These are phyloP conservation scores for Hemicentrotus pulcherrimus DNA, from an alignment of 35 echinoderm and acorn worm genomes.

Conservation along the genomic window DNA sequence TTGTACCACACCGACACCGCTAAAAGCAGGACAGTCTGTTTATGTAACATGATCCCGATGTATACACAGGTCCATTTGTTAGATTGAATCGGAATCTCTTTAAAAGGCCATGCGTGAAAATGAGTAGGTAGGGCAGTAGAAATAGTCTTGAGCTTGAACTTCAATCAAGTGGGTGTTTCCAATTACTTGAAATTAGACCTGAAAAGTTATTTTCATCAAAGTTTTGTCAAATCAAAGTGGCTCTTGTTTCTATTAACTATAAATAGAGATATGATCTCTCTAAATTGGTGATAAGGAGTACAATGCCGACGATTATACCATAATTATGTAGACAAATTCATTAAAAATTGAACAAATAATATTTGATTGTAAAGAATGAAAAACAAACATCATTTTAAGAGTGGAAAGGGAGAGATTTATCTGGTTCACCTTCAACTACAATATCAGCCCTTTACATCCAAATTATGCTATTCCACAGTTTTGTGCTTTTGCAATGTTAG, in stretches of 20 bases:
- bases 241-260: neutral
- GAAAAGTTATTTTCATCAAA: neutral
- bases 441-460: too few species aligned
- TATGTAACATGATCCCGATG: neutral
- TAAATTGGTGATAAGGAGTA: too few species aligned
- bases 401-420: too few species aligned
- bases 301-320: too few species aligned
- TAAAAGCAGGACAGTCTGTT: neutral
- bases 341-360: too few species aligned
- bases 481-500: too few species aligned
- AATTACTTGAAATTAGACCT: neutral
- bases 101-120: constrained; percentile 4
- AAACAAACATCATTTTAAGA: too few species aligned
- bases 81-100: constrained; percentile 18
- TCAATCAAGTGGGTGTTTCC: neutral
- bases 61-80: neutral
- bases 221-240: neutral
- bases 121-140: neutral
- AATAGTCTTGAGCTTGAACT: neutral
- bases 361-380: too few species aligned
- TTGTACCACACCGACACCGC: neutral
- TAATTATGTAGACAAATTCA: too few species aligned
- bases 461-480: too few species aligned
- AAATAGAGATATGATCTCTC: neutral
- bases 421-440: too few species aligned